Evolutionary conservation across 1,140 invertebrate genomes (phyloP), one percentile per base, ranked within the genome.

Genomic region (Atopsyche davidsoni): DNA sequence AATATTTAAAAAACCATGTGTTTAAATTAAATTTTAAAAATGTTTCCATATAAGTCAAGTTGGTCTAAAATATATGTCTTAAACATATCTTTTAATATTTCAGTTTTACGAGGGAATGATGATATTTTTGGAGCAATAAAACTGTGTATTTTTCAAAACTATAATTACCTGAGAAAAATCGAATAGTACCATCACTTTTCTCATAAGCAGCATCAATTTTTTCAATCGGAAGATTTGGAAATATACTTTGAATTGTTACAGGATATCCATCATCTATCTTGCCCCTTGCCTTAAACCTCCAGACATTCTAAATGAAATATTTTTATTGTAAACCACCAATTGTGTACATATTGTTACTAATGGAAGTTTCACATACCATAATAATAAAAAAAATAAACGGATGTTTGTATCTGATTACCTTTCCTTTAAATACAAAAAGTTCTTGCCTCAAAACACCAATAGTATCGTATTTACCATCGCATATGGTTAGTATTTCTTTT

Each of bases 181-280:
- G 68, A 53, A 90, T 83, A 55, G 79, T 79, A n/a, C 79, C 76
- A 63, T 89, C 82, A 10, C 62, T 66, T 53, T 80, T 75, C 67
- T 91, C 80, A 61, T 88, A 91, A 11, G 83, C 80, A 7, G 87
- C 86, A 67, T 87, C 84, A 14, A 91, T 77, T 54, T 72, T 70
- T 21, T 68, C 70, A 2, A 88, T 59, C 0, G 87, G 86, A 14
- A 85, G 63, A 7, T 72, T 66, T 23, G 64, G 64, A 64, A 86
- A 86, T 55, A 85, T 69, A 19, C 77, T 69, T 31, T 69, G 64
- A 46, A 84, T 71, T 16, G 59, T 63, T 7, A 75, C 67, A 13
- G 84, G 84, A 64, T 82, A 86, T n/a, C 77, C 78, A n/a, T 65
- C 46, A 17, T 69, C 60, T n/a, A 81, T 62, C 16, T 61, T 55